Base-by-base conservation (phyloP, 2,113 vertebrate genomes). In the Vombatus ursinus region DNA sequence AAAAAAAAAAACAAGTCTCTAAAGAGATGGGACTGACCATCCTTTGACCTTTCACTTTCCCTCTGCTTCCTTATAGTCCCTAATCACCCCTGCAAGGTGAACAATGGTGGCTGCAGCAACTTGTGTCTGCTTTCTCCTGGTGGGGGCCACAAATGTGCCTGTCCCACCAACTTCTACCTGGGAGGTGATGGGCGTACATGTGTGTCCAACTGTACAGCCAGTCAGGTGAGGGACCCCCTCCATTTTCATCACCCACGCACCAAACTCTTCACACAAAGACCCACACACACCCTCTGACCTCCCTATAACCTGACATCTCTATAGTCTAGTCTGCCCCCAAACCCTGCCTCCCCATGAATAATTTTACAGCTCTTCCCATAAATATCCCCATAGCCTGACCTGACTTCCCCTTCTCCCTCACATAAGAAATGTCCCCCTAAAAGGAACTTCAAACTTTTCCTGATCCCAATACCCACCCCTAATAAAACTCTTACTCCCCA, bases 81-180 rank as follows among this genome's bases (percentile, higher is more conserved):
- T 52, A 98, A 98, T 97, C 99, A 99, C 77, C 99, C 99, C 8
- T 99, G 99, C 98, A 99, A 99, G 98, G 98, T 97, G 26, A 98
- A 99, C 98, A 99, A 99, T 0, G 99, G 99, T 0, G 99, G 99
- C 98, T 99, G 99, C 98, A 99, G 99, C 98, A 99, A 99, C 98
- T 99, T 99, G 90, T 99, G 99, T 96, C 99, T 99, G 68, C 99
- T 99, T 51, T 99, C 99, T 0, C 99, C 99, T 0, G 99, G 99
- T 0, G 99, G 99, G 3, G 98, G 99, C 9, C 99, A 99, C 98
- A 99, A 99, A 90, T 99, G 99, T 49, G 99, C 99, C 77, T 99
- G 99, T 97, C 99, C 99, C 96, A 99, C 99, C 98, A 99, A 99
- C 98, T 99, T 99, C 98, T 99, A 99, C 97, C 98, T 99, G 98